These are phyloP conservation scores for Meloe dianella DNA, from an alignment of 2,888 invertebrate species.

Conservation along the genomic window DNA sequence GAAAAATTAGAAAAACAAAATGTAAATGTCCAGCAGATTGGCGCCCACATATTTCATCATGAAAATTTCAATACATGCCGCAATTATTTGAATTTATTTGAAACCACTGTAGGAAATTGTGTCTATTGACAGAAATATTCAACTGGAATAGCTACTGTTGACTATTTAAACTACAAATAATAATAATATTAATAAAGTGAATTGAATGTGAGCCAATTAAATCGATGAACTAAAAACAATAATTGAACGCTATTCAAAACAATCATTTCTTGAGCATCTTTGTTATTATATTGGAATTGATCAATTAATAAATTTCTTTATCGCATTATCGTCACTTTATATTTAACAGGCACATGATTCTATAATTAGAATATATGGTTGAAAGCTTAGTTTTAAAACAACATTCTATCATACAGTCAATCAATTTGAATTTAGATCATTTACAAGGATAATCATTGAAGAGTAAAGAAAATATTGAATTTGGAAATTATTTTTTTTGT, in stretches of 20 bases:
- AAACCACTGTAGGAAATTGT: too few species aligned
- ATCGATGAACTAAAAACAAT: slow-evolving; percentile 25
- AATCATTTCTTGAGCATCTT: slow-evolving; percentile 28
- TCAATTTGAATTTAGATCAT: background rate
- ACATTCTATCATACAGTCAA: background rate
- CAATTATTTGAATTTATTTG: slow-evolving; percentile 41
- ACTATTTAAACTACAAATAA: slow-evolving; percentile 33
- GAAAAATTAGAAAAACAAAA: background rate
- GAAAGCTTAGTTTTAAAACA: background rate
- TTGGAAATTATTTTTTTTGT: background rate
- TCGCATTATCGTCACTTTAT: background rate
- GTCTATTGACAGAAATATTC: slow-evolving; percentile 37
- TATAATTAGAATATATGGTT: background rate
- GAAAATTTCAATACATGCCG: too few species aligned
- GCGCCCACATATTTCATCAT: slow-evolving; percentile 17
- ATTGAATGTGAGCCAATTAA: slow-evolving; percentile 34
- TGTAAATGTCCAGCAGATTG: background rate
- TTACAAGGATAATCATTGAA: background rate
- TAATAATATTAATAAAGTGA: slow-evolving; percentile 29
- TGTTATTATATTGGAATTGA: slow-evolving; percentile 20
- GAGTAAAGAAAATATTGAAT: background rate
- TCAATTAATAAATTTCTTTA: slow-evolving; percentile 9
- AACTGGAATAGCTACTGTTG: slow-evolving; percentile 26
- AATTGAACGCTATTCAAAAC: too few species aligned
- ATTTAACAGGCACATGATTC: background rate